These are phyloP conservation scores for Sarcoramphus papa DNA, from an alignment of 2,797 vertebrate species.

Conservation along the genomic window DNA sequence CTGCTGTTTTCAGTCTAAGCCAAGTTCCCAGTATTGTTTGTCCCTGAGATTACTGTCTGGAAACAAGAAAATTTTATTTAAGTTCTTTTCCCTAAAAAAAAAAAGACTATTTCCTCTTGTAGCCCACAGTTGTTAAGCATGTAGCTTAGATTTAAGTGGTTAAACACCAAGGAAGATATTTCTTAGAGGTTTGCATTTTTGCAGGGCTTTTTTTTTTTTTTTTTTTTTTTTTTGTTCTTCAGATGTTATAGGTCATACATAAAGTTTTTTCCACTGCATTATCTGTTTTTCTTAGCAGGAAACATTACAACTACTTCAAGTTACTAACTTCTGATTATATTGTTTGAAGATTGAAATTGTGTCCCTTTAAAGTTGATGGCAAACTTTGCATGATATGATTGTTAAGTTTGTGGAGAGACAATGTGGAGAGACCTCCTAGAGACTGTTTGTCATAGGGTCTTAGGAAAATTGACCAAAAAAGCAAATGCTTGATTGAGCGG, in stretches of 20 bases:
- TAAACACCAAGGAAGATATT: background rate
- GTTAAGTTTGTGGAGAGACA: background rate
- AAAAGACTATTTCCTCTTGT: background rate
- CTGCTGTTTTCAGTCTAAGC: background rate
- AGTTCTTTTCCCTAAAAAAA: background rate
- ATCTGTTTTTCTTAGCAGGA: background rate
- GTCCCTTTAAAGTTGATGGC: background rate
- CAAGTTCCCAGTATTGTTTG: background rate
- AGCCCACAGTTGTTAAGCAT: background rate
- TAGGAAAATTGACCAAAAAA: background rate
- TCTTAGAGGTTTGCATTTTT: background rate
- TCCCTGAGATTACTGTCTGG: background rate
- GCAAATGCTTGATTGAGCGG: background rate
- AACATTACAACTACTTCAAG: background rate
- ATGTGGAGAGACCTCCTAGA: background rate
- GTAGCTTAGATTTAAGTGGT: background rate
- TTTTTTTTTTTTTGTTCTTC: background rate
- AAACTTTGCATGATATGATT: background rate
- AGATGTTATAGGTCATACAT: background rate
- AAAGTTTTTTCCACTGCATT: background rate
- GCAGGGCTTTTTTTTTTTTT: background rate
- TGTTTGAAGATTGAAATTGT: background rate
- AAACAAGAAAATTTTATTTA: background rate
- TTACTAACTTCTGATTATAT: background rate
- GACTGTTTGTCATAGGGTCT: background rate